Percentiles rank a stretch among this genome's conserved stretches.
phyloP scores from a whole-genome alignment of 1,140 invertebrate genomes.

The Drosophila bocki region DNA sequence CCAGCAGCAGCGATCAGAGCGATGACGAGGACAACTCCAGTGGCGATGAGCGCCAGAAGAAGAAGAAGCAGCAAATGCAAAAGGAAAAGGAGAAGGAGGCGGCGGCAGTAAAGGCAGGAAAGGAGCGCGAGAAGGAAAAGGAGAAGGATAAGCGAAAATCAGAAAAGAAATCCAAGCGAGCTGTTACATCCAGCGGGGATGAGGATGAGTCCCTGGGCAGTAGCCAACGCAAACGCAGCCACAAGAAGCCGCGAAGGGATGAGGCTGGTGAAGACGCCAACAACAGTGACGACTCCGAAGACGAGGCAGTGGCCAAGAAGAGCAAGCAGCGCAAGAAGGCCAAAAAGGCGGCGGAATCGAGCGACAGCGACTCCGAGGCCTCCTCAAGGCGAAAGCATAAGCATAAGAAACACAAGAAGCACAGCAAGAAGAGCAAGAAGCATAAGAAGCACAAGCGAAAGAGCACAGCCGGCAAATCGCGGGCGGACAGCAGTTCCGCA shows the following conservation, averaged over 20 bases:
- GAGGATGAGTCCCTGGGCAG: slow-evolving; percentile 18
- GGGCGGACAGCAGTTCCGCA: slow-evolving; percentile 86
- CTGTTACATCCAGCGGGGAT: slow-evolving; percentile 33
- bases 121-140: slow-evolving; percentile 45
- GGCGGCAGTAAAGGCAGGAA: slow-evolving; percentile 24
- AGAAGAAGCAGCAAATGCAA: slow-evolving; percentile 55
- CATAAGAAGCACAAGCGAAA: slow-evolving; percentile 88
- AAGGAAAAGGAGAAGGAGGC: slow-evolving; percentile 47
- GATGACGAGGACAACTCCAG: slow-evolving; percentile 60
- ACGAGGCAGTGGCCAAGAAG: slow-evolving; percentile 85
- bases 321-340: slow-evolving; percentile 85
- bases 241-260: slow-evolving; percentile 83
- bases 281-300: slow-evolving; percentile 81
- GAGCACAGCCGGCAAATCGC: slow-evolving; percentile 86
- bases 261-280: slow-evolving; percentile 75
- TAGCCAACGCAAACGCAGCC: slow-evolving; percentile 62
- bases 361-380: slow-evolving; percentile 88
- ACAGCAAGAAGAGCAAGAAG: slow-evolving; percentile 90
- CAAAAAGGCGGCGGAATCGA: slow-evolving; percentile 85
- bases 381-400: slow-evolving; percentile 87
- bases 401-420: slow-evolving; percentile 89
- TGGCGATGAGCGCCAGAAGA: slow-evolving; percentile 74
- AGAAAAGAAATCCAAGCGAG: slow-evolving; percentile 66
- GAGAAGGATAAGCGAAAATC: slow-evolving; percentile 53
- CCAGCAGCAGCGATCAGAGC: slow-evolving; percentile 81